A percentile compares a stretch with the other conserved stretches of the same genome.
Evolutionary conservation across 2,888 invertebrate species (phyloP).

Genomic region (Furcula furcula): DNA sequence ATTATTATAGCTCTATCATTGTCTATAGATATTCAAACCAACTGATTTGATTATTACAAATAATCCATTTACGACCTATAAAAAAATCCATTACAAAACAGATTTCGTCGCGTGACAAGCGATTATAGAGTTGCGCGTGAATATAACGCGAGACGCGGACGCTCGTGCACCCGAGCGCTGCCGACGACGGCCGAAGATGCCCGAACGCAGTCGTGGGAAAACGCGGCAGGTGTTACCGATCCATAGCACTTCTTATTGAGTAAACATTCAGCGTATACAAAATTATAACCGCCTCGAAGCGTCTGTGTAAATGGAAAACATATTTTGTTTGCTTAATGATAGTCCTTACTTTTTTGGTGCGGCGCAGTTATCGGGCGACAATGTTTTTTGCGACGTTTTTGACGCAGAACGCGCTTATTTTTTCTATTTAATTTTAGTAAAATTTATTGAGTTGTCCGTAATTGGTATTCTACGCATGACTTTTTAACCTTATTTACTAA

Average conservation of each 20-base stretch:
- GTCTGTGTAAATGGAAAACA: conserved; percentile 80
- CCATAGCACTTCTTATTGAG: conserved; percentile 78
- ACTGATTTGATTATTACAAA: no score
- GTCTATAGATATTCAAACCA: no score
- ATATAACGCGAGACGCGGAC: no score
- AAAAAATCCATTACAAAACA: not conserved
- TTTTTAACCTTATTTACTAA: conserved; percentile 45
- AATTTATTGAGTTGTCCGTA: conserved; percentile 66
- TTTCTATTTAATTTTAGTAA: conserved; percentile 58
- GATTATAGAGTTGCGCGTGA: conserved; percentile 35
- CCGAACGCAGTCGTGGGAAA: conserved; percentile 76
- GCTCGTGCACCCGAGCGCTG: conserved; percentile 49
- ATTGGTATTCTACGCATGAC: conserved; percentile 61
- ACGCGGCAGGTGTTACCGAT: conserved; percentile 78
- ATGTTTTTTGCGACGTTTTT: conserved; percentile 63
- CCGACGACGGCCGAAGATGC: conserved; percentile 56
- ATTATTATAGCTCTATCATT: no score
- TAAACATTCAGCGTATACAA: conserved; percentile 80
- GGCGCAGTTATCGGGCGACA: conserved; percentile 67
- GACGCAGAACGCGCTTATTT: conserved; percentile 40
- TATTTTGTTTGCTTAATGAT: conserved; percentile 82
- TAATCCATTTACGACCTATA: no score
- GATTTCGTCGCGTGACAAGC: conserved; percentile 52
- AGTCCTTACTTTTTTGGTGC: conserved; percentile 76
- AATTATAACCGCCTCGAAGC: conserved; percentile 79